These are phyloP conservation scores for Lepeophtheirus salmonis DNA, from an alignment of 1,140 invertebrate species.

Conservation along the genomic window DNA sequence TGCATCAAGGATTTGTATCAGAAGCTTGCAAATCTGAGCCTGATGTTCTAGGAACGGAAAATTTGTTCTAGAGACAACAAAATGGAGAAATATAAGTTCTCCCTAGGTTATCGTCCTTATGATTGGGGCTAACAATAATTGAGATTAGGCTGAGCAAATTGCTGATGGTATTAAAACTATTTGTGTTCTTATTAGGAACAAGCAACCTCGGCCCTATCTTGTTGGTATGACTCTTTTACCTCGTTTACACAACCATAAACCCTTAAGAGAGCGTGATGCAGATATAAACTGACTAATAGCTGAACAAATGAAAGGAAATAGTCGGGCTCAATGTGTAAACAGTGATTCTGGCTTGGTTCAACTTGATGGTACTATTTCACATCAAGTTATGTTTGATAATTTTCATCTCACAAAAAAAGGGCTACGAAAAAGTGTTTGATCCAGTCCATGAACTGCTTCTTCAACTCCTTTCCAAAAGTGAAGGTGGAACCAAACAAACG, in stretches of 20 bases:
- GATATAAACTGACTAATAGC: slow-evolving; percentile 50
- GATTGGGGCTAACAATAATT: slow-evolving; percentile 68
- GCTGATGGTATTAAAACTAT: slow-evolving; percentile 57
- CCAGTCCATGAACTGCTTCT: slow-evolving; percentile 52
- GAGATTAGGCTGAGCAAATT: slow-evolving; percentile 51
- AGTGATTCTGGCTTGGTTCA: slow-evolving; percentile 56
- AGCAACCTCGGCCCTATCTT: slow-evolving; percentile 43
- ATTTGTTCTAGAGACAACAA: slow-evolving; percentile 66
- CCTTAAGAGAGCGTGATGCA: slow-evolving; percentile 47
- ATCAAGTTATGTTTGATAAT: slow-evolving; percentile 74
- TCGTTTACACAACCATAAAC: slow-evolving; percentile 58
- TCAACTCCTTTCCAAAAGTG: slow-evolving; percentile 50
- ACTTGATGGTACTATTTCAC: slow-evolving; percentile 45
- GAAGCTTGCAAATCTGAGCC: slow-evolving; percentile 66
- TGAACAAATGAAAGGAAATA: slow-evolving; percentile 25
- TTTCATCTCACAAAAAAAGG: slow-evolving; percentile 58
- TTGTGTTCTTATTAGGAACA: slow-evolving; percentile 45
- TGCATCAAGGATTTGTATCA: slow-evolving; percentile 57
- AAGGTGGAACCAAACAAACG: slow-evolving; percentile 23
- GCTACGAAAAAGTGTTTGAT: slow-evolving; percentile 61
- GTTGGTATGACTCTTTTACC: slow-evolving; percentile 42
- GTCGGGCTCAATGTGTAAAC: slow-evolving; percentile 44
- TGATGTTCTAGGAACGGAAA: slow-evolving; percentile 68
- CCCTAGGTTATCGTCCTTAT: slow-evolving; percentile 62
- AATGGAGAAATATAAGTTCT: slow-evolving; percentile 72